These are phyloP conservation scores for Belonocnema kinseyi DNA, from an alignment of 1,140 invertebrate species.

Conservation along the genomic window DNA sequence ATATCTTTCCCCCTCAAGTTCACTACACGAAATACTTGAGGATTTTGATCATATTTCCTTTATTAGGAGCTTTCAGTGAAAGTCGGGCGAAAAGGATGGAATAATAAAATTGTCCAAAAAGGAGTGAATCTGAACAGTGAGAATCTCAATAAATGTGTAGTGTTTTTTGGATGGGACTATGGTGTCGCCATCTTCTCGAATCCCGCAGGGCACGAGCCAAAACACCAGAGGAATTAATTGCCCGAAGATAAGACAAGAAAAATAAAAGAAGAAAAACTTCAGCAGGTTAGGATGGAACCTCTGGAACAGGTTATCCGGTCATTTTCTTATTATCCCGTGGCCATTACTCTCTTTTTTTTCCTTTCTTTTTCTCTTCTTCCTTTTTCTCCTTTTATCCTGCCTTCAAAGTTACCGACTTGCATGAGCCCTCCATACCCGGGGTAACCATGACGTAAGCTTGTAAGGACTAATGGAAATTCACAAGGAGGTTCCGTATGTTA, in stretches of 20 bases:
- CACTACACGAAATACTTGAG: neutral
- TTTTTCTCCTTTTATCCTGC: neutral
- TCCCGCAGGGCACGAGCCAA: neutral
- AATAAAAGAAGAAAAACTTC: constrained; percentile 18
- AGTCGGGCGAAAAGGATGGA: neutral
- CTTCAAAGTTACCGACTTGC: constrained; percentile 7
- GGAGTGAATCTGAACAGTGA: neutral
- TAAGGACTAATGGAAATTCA: neutral
- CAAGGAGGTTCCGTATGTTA: neutral
- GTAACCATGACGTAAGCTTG: neutral
- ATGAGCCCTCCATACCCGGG: neutral
- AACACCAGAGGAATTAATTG: neutral
- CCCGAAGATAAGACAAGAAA: constrained; percentile 10
- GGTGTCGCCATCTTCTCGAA: neutral
- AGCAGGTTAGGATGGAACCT: neutral
- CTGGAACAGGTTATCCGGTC: constrained; percentile 17
- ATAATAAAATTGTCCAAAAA: neutral
- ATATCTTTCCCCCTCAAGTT: neutral
- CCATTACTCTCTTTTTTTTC: neutral
- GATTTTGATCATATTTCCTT: constrained; percentile 2
- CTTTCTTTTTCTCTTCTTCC: neutral
- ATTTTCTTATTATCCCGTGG: constrained; percentile 17
- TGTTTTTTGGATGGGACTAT: neutral
- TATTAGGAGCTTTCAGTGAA: neutral
- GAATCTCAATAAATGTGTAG: neutral